phyloP scores from a whole-genome alignment of 2,888 invertebrate genomes.

The Thelaira solivaga region DNA sequence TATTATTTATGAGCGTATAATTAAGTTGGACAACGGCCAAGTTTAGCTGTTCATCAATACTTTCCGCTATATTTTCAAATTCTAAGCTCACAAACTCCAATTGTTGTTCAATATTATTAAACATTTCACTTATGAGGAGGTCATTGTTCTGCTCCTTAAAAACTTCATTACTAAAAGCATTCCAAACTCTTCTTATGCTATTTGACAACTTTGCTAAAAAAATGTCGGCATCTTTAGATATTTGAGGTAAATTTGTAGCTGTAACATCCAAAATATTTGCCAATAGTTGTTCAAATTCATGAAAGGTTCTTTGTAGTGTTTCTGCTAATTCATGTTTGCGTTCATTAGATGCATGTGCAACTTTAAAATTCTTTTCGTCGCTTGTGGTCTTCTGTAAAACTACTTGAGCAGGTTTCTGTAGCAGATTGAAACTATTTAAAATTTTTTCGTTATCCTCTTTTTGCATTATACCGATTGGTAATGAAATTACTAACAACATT shows the following conservation, averaged over 20 bases:
- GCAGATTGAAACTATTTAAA: background rate
- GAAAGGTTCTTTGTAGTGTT: conserved; percentile 38
- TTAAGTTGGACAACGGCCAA: conserved; percentile 66
- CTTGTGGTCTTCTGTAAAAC: background rate
- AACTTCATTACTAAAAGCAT: conserved; percentile 60
- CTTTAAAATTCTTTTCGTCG: background rate
- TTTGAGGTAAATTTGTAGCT: conserved; percentile 47
- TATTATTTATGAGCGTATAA: conserved; percentile 67
- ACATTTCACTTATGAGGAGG: conserved; percentile 57
- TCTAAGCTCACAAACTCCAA: conserved; percentile 62
- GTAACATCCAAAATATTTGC: conserved; percentile 49
- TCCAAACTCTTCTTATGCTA: conserved; percentile 60
- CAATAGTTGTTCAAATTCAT: conserved; percentile 55
- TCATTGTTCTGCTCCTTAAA: conserved; percentile 62
- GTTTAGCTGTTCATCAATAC: conserved; percentile 66
- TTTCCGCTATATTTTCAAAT: conserved; percentile 62
- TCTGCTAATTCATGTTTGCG: conserved; percentile 6
- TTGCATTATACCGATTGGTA: background rate
- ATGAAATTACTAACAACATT: background rate
- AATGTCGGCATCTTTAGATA: conserved; percentile 49
- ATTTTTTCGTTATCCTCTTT: background rate
- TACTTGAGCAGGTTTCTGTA: background rate
- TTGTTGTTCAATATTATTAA: conserved; percentile 57
- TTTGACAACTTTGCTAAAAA: conserved; percentile 61
- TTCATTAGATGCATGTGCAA: background rate